Conservation (phyloP, 2,888 invertebrate species). For the Polyommatus iphigenia region DNA sequence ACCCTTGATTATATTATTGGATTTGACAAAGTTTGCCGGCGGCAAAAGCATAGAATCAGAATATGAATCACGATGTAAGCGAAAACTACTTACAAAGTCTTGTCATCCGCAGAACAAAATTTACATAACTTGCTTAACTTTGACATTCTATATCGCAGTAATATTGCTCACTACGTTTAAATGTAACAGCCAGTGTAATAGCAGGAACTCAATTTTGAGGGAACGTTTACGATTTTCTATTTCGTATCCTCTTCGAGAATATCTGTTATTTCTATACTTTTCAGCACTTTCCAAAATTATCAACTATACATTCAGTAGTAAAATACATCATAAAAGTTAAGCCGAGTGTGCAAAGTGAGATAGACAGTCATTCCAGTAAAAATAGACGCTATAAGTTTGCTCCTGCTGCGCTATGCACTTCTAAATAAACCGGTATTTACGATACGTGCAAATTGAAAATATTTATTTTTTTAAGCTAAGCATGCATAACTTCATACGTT, state of each 20-base stretch:
- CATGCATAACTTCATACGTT: no score
- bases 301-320: not conserved
- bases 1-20: conserved; percentile 9
- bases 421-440: not conserved
- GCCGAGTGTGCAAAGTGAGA: conserved; percentile 13
- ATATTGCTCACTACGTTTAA: not conserved
- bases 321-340: conserved; percentile 9
- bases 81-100: conserved; percentile 30
- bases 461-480: not conserved
- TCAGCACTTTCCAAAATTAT: not conserved
- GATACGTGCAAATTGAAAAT: conserved; percentile 4
- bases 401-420: not conserved
- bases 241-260: not conserved
- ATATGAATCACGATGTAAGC: conserved; percentile 27
- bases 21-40: not conserved
- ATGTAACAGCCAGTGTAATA: not conserved
- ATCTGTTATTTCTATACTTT: not conserved
- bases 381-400: conserved; percentile 4
- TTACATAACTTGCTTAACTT: conserved; percentile 26
- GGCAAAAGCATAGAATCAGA: not conserved
- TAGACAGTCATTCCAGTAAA: conserved; percentile 8
- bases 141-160: not conserved
- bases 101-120: conserved; percentile 26
- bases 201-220: not conserved
- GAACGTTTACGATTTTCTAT: not conserved